Evolutionary conservation across 2,888 invertebrate species (phyloP).

Genomic region (Drosophila quinaria): DNA sequence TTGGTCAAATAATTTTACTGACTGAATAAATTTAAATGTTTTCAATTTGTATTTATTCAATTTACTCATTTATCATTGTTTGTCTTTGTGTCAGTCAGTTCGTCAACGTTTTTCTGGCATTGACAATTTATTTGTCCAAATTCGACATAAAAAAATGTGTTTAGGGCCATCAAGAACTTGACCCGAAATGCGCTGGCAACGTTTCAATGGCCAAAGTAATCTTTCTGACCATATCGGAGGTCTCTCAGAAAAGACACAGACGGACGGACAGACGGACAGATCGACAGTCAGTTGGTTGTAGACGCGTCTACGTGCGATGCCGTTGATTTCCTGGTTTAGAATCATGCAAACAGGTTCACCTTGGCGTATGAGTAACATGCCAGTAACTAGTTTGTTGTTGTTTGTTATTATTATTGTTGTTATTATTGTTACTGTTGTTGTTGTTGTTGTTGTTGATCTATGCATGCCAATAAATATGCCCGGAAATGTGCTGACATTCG

Average conservation of each 20-base stretch:
- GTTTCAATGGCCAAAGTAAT: conserved; percentile 25
- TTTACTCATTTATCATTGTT: conserved; percentile 58
- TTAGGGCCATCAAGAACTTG: conserved; percentile 72
- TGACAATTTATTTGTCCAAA: conserved; percentile 60
- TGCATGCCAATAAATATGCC: conserved; percentile 73
- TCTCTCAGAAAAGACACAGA: conserved; percentile 19
- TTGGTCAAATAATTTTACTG: no score
- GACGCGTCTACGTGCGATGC: conserved; percentile 69
- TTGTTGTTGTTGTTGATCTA: conserved; percentile 52
- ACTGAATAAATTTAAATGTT: no score
- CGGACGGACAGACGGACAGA: not conserved
- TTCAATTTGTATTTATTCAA: conserved; percentile 21
- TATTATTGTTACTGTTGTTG: conserved; percentile 4
- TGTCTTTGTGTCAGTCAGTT: conserved; percentile 23
- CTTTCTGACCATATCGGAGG: conserved; percentile 34
- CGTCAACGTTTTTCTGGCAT: conserved; percentile 53
- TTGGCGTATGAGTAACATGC: conserved; percentile 77
- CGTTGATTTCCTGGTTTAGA: conserved; percentile 76
- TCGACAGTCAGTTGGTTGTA: conserved; percentile 4
- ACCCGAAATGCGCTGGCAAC: conserved; percentile 58
- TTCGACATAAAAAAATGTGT: conserved; percentile 20
- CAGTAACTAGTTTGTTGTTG: conserved; percentile 49
- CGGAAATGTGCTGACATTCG: conserved; percentile 71
- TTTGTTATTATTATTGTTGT: conserved; percentile 15
- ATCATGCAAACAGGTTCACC: conserved; percentile 80